Evolutionary conservation across 2,797 vertebrate genomes (phyloP).

Genomic region (Pipistrellus pipistrellus): DNA sequence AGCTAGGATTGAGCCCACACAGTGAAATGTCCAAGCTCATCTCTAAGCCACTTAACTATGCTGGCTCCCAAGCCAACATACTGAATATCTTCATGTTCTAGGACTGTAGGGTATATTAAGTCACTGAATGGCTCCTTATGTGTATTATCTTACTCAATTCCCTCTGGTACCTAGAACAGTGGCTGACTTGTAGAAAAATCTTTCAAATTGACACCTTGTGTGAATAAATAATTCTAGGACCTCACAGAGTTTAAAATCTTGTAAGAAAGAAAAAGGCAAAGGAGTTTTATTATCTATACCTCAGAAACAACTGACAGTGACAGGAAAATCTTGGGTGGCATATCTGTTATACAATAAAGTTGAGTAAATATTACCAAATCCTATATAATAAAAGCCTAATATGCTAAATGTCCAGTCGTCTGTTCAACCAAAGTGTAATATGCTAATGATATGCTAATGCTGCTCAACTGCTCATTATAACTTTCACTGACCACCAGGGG

Average conservation of each 20-base stretch:
- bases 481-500: too few relatives aligned
- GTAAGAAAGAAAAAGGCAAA: not conserved
- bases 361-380: not conserved
- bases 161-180: not conserved
- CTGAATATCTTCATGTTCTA: not conserved
- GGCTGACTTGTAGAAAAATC: not conserved
- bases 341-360: not conserved
- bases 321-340: not conserved
- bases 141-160: not conserved
- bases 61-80: not conserved
- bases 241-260: constrained; percentile 35
- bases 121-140: not conserved
- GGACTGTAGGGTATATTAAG: not conserved
- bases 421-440: too few relatives aligned
- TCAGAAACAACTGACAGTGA: not conserved
- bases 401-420: too few relatives aligned
- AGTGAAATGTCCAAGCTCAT: not conserved
- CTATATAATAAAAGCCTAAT: not conserved
- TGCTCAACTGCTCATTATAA: too few relatives aligned
- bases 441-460: too few relatives aligned
- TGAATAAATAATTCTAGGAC: constrained; percentile 9
- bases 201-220: not conserved
- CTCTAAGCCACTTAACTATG: not conserved
- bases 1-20: not conserved
- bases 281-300: not conserved